Conservation (phyloP, 2,797 vertebrate species). For the Huso huso region DNA sequence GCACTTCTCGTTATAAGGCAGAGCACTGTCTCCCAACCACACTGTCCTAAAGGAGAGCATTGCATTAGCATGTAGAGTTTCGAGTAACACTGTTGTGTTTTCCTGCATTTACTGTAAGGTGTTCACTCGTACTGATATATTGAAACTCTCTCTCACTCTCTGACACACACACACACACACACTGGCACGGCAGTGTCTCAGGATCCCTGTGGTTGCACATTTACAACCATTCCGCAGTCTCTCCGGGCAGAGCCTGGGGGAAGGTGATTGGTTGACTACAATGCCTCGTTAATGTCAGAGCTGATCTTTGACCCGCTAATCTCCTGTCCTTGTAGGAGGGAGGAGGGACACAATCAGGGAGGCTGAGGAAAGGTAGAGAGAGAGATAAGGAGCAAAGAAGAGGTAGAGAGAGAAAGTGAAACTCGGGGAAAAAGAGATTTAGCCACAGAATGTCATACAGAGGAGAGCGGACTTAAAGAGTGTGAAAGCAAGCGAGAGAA, state of each 20-base stretch:
- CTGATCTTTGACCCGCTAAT: slow-evolving; percentile 10
- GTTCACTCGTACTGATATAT: too few relatives aligned
- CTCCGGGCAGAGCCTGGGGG: background rate
- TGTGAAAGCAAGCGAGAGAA: too few relatives aligned
- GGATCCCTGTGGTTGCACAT: background rate
- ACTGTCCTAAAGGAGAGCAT: too few relatives aligned
- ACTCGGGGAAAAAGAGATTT: background rate
- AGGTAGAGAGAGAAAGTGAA: background rate
- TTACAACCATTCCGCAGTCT: background rate
- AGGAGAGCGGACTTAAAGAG: too few relatives aligned
- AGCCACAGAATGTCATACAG: too few relatives aligned
- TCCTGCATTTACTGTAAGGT: too few relatives aligned
- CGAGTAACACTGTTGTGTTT: too few relatives aligned
- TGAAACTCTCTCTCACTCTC: too few relatives aligned
- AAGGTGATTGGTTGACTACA: slow-evolving; percentile 8
- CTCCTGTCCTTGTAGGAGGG: background rate
- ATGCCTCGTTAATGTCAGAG: background rate
- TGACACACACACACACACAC: background rate
- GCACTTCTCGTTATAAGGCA: too few relatives aligned
- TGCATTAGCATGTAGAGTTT: too few relatives aligned
- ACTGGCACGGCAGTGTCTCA: background rate
- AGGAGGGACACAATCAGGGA: background rate
- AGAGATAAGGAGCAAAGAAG: background rate
- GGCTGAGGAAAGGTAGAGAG: background rate
- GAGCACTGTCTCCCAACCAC: too few relatives aligned